These are phyloP conservation scores for Momotus momota DNA, from an alignment of 2,797 vertebrate genomes.

Conservation along the genomic window DNA sequence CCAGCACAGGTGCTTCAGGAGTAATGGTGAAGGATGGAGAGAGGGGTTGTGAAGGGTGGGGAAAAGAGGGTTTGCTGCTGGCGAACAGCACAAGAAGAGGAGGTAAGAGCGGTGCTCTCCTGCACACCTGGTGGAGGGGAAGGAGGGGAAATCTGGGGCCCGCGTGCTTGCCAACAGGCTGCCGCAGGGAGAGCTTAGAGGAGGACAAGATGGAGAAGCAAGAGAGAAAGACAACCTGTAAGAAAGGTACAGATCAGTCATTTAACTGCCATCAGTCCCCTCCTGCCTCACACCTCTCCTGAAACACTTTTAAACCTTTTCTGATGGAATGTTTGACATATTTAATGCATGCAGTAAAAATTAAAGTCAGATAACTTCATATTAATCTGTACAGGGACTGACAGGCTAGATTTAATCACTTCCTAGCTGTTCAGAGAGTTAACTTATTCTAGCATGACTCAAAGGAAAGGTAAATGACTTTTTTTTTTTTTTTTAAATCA, in stretches of 20 bases:
- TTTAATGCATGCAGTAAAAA: constrained; percentile 68
- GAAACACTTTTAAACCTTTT: constrained; percentile 32
- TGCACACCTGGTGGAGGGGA: rapidly evolving
- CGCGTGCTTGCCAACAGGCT: rapidly evolving
- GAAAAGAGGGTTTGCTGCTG: neutral
- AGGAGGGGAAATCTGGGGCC: neutral
- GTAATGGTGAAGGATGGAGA: neutral
- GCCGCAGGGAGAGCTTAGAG: neutral
- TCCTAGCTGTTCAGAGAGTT: constrained; percentile 59
- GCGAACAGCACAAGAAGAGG: rapidly evolving
- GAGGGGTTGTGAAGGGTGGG: neutral
- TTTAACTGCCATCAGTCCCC: neutral
- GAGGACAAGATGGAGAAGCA: neutral
- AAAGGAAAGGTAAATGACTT: constrained; percentile 25
- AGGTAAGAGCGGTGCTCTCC: neutral
- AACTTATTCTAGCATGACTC: constrained; percentile 52
- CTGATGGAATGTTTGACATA: constrained; percentile 68
- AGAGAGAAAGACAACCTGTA: neutral
- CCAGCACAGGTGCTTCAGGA: rapidly evolving
- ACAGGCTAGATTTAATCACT: constrained; percentile 66
- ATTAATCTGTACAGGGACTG: constrained; percentile 71
- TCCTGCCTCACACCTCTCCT: constrained; percentile 30
- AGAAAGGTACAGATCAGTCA: neutral
- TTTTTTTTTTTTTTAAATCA: neutral
- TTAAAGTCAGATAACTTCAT: constrained; percentile 61